Percentiles rank a stretch among this genome's conserved stretches.
phyloP scores from a whole-genome alignment of 2,888 invertebrate species.

The Stenolophus ochropezus region DNA sequence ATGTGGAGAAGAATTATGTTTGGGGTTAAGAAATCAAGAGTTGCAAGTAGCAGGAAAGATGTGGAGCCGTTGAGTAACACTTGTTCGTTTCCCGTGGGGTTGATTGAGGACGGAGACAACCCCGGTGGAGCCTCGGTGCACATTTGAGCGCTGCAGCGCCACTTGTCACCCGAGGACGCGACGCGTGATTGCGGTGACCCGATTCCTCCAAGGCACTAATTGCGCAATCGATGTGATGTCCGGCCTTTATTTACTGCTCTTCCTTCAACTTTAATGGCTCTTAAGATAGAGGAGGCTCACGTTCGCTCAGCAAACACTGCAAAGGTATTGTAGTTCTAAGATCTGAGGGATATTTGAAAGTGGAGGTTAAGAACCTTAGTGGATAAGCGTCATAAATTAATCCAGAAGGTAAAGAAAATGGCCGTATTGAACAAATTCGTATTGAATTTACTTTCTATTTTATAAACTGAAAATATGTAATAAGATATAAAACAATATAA shows the following conservation, averaged over 20 bases:
- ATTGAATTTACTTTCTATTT: no score
- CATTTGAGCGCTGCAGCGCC: slow-evolving; percentile 13
- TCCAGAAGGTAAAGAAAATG: no score
- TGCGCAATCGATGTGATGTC: slow-evolving; percentile 53
- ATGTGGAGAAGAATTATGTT: no score
- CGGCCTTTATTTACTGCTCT: slow-evolving; percentile 45
- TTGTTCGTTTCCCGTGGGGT: neutral
- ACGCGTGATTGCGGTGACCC: slow-evolving; percentile 41
- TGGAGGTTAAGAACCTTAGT: no score
- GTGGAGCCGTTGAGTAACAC: neutral
- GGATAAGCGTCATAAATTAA: no score
- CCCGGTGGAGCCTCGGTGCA: neutral
- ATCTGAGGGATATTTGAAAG: no score
- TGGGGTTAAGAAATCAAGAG: neutral
- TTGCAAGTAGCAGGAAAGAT: neutral
- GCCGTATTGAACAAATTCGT: no score
- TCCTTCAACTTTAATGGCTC: slow-evolving; percentile 31
- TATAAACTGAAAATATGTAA: no score
- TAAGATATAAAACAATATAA: no score
- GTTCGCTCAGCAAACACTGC: slow-evolving; percentile 41
- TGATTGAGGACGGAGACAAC: neutral
- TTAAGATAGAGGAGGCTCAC: slow-evolving; percentile 43
- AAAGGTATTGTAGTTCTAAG: no score
- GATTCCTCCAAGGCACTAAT: slow-evolving; percentile 45
- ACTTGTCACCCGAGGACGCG: neutral